Evolutionary conservation across 2,888 invertebrate species (phyloP).

Genomic region (Andrena praecox): DNA sequence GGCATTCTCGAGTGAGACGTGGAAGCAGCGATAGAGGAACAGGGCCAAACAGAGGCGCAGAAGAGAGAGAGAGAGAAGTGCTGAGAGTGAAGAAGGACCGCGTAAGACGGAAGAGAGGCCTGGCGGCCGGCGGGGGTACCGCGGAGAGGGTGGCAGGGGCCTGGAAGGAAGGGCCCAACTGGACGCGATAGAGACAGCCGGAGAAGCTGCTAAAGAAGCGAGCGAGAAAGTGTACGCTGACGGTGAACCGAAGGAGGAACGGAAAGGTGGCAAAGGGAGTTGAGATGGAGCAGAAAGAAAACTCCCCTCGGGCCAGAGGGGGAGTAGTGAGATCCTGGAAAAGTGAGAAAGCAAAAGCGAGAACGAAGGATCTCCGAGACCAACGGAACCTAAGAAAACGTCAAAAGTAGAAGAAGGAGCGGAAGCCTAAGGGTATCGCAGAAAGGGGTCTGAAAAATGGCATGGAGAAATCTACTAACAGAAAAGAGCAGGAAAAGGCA

Average conservation of each 20-base stretch:
- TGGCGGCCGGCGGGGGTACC: not conserved
- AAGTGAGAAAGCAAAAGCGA: not conserved
- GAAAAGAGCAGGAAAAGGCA: too few relatives aligned
- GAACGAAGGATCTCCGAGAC: constrained; percentile 26
- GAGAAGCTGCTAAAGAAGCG: constrained; percentile 11
- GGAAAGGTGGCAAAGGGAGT: constrained; percentile 13
- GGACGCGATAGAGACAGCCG: not conserved
- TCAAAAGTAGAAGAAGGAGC: constrained; percentile 2
- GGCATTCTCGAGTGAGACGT: constrained; percentile 6
- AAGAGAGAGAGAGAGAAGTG: not conserved
- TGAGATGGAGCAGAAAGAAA: constrained; percentile 31
- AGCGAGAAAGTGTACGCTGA: constrained; percentile 6
- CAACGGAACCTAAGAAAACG: constrained; percentile 34
- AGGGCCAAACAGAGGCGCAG: not conserved
- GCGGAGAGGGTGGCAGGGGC: constrained; percentile 9
- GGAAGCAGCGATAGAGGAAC: not conserved
- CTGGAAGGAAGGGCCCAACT: constrained; percentile 14
- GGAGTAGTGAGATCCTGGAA: not conserved
- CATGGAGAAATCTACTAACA: too few relatives aligned
- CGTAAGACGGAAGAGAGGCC: not conserved
- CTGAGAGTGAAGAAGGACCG: constrained; percentile 9
- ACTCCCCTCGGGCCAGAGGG: not conserved
- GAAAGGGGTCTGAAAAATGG: not conserved
- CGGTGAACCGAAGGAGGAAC: not conserved
- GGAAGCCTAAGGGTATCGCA: not conserved